Conservation (phyloP, 2,113 vertebrate genomes). For the Dipodomys merriami region DNA sequence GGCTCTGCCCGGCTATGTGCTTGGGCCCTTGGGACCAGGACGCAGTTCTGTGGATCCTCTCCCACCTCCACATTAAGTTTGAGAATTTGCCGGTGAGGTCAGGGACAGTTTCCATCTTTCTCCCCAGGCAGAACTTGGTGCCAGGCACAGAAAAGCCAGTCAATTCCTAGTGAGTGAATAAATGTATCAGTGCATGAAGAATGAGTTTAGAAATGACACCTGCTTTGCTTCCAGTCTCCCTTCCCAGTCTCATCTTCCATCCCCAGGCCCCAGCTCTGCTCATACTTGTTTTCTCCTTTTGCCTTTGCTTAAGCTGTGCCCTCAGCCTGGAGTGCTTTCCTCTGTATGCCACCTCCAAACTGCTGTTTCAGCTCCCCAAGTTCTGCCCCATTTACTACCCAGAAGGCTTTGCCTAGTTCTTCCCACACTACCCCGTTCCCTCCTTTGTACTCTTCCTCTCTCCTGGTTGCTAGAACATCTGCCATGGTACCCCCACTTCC, state of each 20-base stretch:
- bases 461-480: neutral
- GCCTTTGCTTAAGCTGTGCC: neutral
- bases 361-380: neutral
- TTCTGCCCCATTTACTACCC: accelerated
- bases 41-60: neutral
- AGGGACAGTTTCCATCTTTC: neutral
- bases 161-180: neutral
- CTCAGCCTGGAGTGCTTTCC: neutral
- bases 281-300: too few species aligned
- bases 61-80: neutral
- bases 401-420: neutral
- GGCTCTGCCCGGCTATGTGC: neutral
- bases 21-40: neutral
- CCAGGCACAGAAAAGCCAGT: neutral
- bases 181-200: accelerated
- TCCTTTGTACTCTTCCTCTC: neutral
- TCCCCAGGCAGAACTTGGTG: neutral
- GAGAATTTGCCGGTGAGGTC: neutral
- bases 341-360: neutral
- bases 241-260: neutral
- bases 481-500: accelerated
- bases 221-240: neutral
- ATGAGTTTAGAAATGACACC: accelerated
- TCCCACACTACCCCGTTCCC: too few species aligned
- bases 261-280: accelerated